Conservation (phyloP, 2,797 vertebrate genomes). For the Clamator glandarius region DNA sequence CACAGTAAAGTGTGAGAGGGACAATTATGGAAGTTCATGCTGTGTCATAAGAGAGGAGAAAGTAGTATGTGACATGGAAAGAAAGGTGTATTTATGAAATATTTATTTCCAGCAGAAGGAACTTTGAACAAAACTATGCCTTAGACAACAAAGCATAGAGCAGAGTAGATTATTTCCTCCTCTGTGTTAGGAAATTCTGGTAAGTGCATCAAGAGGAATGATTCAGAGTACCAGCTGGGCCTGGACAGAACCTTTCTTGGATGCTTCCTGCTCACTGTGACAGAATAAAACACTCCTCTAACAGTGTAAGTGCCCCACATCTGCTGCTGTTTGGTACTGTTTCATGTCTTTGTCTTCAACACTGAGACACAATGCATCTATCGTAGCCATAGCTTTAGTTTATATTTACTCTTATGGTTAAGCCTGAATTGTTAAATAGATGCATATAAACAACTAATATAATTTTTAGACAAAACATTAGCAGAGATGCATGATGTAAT, state of each 20-base stretch:
- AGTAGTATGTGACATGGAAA: neutral
- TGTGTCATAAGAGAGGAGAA: neutral
- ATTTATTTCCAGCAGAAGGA: neutral
- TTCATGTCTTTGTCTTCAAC: neutral
- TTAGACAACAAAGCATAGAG: neutral
- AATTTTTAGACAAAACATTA: neutral
- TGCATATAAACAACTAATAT: neutral
- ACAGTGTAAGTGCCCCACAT: neutral
- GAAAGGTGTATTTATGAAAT: neutral
- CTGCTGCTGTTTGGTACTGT: neutral
- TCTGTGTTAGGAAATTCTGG: neutral
- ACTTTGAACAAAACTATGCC: neutral
- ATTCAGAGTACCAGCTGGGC: neutral
- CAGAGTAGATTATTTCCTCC: neutral
- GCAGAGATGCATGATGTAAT: neutral
- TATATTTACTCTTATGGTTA: neutral
- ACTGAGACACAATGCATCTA: neutral
- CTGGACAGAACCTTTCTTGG: neutral
- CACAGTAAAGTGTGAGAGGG: neutral
- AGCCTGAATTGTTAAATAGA: neutral
- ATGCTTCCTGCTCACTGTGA: neutral
- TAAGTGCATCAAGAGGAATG: neutral
- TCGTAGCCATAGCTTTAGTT: neutral
- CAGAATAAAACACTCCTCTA: neutral
- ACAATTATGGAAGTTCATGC: neutral